These are phyloP conservation scores for Chiloscyllium plagiosum DNA, from an alignment of 2,113 vertebrate species.

Conservation along the genomic window DNA sequence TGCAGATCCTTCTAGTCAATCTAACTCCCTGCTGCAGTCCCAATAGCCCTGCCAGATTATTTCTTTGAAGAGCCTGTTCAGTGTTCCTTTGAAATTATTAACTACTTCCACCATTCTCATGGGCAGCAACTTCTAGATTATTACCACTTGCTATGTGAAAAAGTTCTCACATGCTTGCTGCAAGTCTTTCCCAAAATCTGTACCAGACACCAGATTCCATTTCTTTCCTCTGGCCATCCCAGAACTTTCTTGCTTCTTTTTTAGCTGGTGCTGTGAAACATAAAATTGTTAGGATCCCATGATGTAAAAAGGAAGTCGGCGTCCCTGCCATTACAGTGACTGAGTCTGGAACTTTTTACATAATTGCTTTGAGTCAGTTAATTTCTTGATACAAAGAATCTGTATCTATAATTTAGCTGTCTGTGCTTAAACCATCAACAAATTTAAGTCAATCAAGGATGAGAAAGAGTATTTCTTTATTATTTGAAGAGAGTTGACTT, in stretches of 20 bases:
- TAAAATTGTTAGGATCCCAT: neutral
- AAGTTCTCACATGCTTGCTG: no score
- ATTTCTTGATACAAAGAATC: neutral
- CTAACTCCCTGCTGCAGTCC: no score
- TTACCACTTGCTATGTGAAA: no score
- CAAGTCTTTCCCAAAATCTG: neutral
- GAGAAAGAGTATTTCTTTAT: neutral
- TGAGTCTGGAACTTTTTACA: neutral
- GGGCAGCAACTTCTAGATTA: no score
- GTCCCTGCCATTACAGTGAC: neutral
- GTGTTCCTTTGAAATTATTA: no score
- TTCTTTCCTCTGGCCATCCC: neutral
- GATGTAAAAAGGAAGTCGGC: neutral
- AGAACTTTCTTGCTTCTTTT: neutral
- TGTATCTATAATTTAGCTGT: neutral
- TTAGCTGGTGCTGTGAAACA: neutral
- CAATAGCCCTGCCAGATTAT: no score
- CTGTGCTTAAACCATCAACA: neutral
- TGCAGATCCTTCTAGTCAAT: no score
- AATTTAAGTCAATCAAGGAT: neutral
- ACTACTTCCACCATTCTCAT: no score
- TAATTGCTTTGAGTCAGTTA: neutral
- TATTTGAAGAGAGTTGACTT: neutral
- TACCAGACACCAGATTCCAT: neutral
- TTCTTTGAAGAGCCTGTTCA: no score